Conservation (phyloP, 2,888 invertebrate species). For the Scaptomyza reducta region DNA sequence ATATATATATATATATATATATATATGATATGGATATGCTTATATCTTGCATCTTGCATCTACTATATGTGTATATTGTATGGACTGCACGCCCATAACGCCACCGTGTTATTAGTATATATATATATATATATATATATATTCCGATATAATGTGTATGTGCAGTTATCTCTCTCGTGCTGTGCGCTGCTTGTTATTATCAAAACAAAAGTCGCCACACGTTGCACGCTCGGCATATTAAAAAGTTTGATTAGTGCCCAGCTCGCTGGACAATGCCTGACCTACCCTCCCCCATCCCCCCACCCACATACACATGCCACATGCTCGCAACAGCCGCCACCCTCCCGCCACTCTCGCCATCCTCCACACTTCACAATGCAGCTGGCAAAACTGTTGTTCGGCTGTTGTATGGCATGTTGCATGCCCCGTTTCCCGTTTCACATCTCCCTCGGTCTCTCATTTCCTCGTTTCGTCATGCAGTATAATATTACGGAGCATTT, state of each 20-base stretch:
- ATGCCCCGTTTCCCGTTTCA: neutral
- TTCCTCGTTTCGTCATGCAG: constrained; percentile 33
- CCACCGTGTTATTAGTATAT: constrained; percentile 11
- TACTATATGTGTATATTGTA: constrained; percentile 2
- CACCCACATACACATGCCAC: neutral
- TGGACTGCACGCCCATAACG: constrained; percentile 21
- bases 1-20: constrained; percentile 15
- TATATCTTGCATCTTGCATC: constrained; percentile 11
- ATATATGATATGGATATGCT: constrained; percentile 26
- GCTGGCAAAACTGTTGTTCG: constrained; percentile 44
- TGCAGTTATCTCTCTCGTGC: constrained; percentile 20
- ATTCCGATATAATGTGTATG: neutral
- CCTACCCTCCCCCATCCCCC: neutral
- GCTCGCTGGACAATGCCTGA: constrained; percentile 43
- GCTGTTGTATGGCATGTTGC: constrained; percentile 2
- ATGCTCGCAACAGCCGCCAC: too few species aligned
- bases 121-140: neutral
- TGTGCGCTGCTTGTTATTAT: constrained; percentile 31
- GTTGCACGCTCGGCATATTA: constrained; percentile 70
- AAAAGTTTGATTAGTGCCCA: constrained; percentile 75
- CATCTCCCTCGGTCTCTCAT: neutral
- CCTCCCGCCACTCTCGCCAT: neutral
- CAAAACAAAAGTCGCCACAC: constrained; percentile 72
- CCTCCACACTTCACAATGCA: neutral
- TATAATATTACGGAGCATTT: constrained; percentile 60